These are phyloP conservation scores for Pyralis farinalis DNA, from an alignment of 2,888 invertebrate genomes.

Conservation along the genomic window DNA sequence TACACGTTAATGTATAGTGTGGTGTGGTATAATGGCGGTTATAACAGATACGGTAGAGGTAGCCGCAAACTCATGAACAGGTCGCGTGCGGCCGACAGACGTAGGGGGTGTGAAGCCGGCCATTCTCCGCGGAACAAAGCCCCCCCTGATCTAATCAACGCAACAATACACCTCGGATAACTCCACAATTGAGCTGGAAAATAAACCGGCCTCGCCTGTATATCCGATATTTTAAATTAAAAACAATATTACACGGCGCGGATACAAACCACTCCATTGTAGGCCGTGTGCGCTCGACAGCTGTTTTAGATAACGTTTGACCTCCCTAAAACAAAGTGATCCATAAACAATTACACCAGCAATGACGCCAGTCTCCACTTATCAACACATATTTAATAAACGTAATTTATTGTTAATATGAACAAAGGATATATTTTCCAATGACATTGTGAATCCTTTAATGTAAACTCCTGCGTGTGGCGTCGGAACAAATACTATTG, in stretches of 20 bases:
- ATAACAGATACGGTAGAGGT: conserved; percentile 33
- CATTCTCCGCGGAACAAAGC: conserved; percentile 68
- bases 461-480: too few species aligned
- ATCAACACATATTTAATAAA: background rate
- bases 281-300: conserved; percentile 66
- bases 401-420: background rate
- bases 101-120: conserved; percentile 47
- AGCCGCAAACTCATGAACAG: conserved; percentile 43
- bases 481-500: too few species aligned
- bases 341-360: conserved; percentile 8
- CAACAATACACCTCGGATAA: conserved; percentile 72
- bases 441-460: too few species aligned
- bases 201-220: conserved; percentile 55
- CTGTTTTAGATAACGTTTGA: conserved; percentile 76
- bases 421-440: background rate
- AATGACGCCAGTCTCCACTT: conserved; percentile 1
- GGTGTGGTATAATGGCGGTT: conserved; percentile 32
- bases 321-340: conserved; percentile 60
- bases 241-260: conserved; percentile 69
- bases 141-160: conserved; percentile 74
- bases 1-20: conserved; percentile 34
- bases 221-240: conserved; percentile 74
- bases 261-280: conserved; percentile 72
- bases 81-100: conserved; percentile 55
- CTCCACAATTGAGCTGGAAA: conserved; percentile 61